Percentiles rank a stretch among this genome's conserved stretches.
These are phyloP conservation scores for Corythoichthys haematopterus DNA, from an alignment of 2,113 vertebrate species.

Conservation along the genomic window DNA sequence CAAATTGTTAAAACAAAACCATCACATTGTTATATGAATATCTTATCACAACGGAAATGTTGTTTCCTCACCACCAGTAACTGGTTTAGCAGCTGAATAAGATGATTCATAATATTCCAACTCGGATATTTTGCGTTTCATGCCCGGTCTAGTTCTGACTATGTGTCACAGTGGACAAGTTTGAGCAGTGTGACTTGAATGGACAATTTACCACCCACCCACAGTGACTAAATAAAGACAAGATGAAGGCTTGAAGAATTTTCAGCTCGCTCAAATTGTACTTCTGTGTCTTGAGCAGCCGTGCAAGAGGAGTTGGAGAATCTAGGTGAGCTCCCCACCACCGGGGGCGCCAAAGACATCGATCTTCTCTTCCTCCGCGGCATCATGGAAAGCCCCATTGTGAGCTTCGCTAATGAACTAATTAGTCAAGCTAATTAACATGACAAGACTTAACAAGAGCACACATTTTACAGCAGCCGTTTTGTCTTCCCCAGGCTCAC, in stretches of 20 bases:
- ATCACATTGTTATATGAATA: background rate
- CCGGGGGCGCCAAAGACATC: slow-evolving; percentile 91
- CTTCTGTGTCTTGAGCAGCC: slow-evolving; percentile 61
- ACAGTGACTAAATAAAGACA: slow-evolving; percentile 21
- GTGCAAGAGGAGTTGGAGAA: slow-evolving; percentile 96
- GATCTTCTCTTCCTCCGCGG: slow-evolving; percentile 97
- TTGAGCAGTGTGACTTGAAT: slow-evolving; percentile 19
- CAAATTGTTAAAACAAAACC: background rate
- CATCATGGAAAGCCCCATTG: slow-evolving; percentile 96
- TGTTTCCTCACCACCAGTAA: background rate
- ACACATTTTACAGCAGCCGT: background rate
- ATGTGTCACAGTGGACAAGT: background rate
- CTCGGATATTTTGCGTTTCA: background rate
- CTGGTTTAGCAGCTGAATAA: background rate
- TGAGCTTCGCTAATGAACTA: slow-evolving; percentile 69
- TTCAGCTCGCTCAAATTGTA: slow-evolving; percentile 42
- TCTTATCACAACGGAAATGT: background rate
- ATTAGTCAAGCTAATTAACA: background rate
- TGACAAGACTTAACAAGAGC: background rate
- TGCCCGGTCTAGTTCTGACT: background rate
- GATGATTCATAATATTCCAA: background rate
- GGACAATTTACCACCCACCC: slow-evolving; percentile 23
- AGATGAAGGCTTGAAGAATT: slow-evolving; percentile 36
- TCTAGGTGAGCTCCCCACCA: slow-evolving; percentile 80
- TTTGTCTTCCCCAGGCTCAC: slow-evolving; percentile 76